Evolutionary conservation across 2,888 invertebrate genomes (phyloP).

Genomic region (Odontomyia ornata): DNA sequence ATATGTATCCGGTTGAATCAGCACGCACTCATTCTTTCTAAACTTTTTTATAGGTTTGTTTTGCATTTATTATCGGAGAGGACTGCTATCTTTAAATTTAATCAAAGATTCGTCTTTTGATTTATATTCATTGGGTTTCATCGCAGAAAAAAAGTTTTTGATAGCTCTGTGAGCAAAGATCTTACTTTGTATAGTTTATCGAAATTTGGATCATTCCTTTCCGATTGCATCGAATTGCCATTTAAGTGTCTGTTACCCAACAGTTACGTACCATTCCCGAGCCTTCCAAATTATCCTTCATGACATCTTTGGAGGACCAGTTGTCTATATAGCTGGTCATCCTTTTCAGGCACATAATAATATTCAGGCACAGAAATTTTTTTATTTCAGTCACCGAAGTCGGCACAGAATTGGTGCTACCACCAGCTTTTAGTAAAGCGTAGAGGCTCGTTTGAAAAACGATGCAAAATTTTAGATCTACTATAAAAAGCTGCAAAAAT

Average conservation of each 20-base stretch:
- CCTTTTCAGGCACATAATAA: no score
- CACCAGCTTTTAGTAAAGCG: no score
- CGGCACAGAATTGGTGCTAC: not conserved
- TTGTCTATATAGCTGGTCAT: not conserved
- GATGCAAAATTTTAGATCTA: no score
- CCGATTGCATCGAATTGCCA: not conserved
- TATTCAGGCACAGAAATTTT: not conserved
- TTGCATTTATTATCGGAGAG: constrained; percentile 52
- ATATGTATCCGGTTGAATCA: constrained; percentile 53
- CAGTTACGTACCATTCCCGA: not conserved
- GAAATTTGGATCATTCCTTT: no score
- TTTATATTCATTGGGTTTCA: not conserved
- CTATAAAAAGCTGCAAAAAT: no score
- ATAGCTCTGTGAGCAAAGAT: not conserved
- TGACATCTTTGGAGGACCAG: not conserved
- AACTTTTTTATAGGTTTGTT: constrained; percentile 51
- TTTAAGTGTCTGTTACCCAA: not conserved
- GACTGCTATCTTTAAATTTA: not conserved
- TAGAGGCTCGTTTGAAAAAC: no score
- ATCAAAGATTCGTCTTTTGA: not conserved
- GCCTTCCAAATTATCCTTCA: not conserved
- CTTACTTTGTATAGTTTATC: no score
- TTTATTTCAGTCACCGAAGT: not conserved
- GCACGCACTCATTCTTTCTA: constrained; percentile 54
- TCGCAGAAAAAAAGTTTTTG: not conserved